Evolutionary conservation across 2,797 vertebrate genomes (phyloP).

Genomic region (Alfaro cultratus): DNA sequence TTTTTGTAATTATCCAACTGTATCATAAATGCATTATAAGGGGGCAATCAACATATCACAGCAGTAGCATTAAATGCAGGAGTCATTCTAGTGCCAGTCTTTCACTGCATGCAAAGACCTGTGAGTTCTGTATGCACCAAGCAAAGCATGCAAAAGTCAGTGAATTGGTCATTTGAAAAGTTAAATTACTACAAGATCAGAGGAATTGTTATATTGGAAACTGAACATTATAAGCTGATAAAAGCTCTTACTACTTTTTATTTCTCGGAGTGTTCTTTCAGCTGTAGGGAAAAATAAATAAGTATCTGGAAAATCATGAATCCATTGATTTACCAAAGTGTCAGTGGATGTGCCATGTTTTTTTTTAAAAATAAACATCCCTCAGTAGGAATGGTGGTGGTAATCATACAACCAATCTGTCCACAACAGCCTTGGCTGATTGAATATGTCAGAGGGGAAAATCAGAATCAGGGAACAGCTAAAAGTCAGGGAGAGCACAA

Average conservation of each 20-base stretch:
- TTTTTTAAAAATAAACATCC: conserved; percentile 44
- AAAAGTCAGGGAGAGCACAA: conserved; percentile 56
- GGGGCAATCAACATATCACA: conserved; percentile 45
- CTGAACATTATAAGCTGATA: conserved; percentile 24
- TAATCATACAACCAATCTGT: conserved; percentile 75
- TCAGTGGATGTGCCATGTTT: conserved; percentile 19
- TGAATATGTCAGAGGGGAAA: conserved; percentile 76
- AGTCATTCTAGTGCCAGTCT: conserved; percentile 65
- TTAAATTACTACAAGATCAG: neutral
- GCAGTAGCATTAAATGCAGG: conserved; percentile 33
- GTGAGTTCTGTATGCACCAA: conserved; percentile 60
- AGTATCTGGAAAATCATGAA: conserved; percentile 15
- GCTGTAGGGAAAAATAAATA: conserved; percentile 50
- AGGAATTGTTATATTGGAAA: conserved; percentile 26
- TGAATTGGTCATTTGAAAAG: conserved; percentile 14
- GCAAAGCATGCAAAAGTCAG: conserved; percentile 73
- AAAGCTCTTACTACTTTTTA: conserved; percentile 6
- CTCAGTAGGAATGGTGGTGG: conserved; percentile 62
- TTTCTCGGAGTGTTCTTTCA: conserved; percentile 33
- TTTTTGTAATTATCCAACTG: conserved; percentile 15
- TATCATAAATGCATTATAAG: conserved; percentile 8
- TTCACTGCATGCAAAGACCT: conserved; percentile 66
- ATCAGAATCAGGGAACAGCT: conserved; percentile 71
- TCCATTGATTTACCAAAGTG: conserved; percentile 21
- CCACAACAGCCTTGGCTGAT: conserved; percentile 70